Conservation (phyloP, 2,113 vertebrate species). For the Nerophis ophidion region DNA sequence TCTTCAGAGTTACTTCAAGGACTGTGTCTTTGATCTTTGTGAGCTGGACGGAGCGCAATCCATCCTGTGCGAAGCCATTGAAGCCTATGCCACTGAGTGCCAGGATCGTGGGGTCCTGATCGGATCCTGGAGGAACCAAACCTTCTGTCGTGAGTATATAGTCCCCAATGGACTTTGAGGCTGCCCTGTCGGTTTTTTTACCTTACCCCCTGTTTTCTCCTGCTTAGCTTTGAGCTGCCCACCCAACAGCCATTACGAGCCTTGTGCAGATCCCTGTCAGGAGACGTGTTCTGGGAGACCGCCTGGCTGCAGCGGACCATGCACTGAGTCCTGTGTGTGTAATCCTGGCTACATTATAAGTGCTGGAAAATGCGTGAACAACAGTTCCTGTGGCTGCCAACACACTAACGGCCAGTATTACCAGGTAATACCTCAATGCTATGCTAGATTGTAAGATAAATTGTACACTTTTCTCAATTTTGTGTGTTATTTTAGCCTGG, state of each 20-base stretch:
- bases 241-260: slow-evolving; percentile 68
- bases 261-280: slow-evolving; percentile 60
- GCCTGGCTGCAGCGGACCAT: slow-evolving; percentile 58
- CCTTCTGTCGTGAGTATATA: slow-evolving; percentile 68
- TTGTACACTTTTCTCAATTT: not conserved
- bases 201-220: not conserved
- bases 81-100: slow-evolving; percentile 72
- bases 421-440: slow-evolving; percentile 44
- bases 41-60: slow-evolving; percentile 61
- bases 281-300: slow-evolving; percentile 48
- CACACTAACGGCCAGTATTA: slow-evolving; percentile 66
- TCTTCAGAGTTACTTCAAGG: slow-evolving; percentile 65
- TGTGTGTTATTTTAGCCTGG: slow-evolving; percentile 52
- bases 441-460: not conserved
- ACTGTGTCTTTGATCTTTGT: slow-evolving; percentile 73
- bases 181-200: not conserved
- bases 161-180: not conserved
- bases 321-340: slow-evolving; percentile 71
- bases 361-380: slow-evolving; percentile 62
- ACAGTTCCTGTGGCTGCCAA: slow-evolving; percentile 62
- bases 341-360: slow-evolving; percentile 69
- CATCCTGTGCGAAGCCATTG: slow-evolving; percentile 70
- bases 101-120: slow-evolving; percentile 72
- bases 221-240: slow-evolving; percentile 59
- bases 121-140: slow-evolving; percentile 69